Percentiles rank a stretch among this genome's conserved stretches.
Conservation (phyloP, 2,888 invertebrate genomes). For the Achlya flavicornis region DNA sequence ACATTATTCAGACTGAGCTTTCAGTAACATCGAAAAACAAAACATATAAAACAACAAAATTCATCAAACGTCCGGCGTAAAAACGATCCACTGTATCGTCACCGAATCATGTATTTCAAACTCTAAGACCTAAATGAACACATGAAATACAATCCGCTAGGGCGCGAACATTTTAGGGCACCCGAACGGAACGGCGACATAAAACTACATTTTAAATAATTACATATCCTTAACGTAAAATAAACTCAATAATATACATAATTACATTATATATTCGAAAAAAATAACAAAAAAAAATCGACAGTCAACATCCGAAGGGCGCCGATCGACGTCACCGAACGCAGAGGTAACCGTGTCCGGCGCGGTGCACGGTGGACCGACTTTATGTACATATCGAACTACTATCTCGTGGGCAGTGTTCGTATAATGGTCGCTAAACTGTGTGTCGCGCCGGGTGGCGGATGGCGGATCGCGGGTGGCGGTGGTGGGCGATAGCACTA, state of each 20-base stretch:
- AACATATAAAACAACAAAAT: constrained; percentile 80
- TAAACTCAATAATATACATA: constrained; percentile 83
- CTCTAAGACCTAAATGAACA: constrained; percentile 82
- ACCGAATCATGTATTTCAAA: constrained; percentile 74
- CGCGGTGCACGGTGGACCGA: constrained; percentile 23
- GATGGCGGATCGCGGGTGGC: too few relatives aligned
- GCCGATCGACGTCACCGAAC: constrained; percentile 15
- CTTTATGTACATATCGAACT: constrained; percentile 41
- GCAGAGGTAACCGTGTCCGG: constrained; percentile 15
- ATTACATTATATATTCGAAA: constrained; percentile 83
- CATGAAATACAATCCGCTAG: constrained; percentile 79
- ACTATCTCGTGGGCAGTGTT: constrained; percentile 36
- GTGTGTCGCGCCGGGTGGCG: too few relatives aligned
- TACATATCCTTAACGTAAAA: constrained; percentile 79
- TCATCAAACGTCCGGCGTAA: constrained; percentile 69
- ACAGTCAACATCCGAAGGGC: constrained; percentile 50
- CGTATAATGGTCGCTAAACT: constrained; percentile 33
- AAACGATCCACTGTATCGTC: constrained; percentile 64
- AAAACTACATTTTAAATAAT: constrained; percentile 75
- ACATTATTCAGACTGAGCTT: constrained; percentile 81
- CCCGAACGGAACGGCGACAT: constrained; percentile 60
- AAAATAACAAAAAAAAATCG: constrained; percentile 71
- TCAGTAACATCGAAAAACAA: constrained; percentile 73
- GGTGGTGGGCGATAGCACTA: too few relatives aligned
- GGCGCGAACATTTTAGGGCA: constrained; percentile 55